Percentiles rank a stretch among this genome's conserved stretches.
Conservation (phyloP, 2,888 invertebrate genomes). For the Peribatodes rhomboidaria region DNA sequence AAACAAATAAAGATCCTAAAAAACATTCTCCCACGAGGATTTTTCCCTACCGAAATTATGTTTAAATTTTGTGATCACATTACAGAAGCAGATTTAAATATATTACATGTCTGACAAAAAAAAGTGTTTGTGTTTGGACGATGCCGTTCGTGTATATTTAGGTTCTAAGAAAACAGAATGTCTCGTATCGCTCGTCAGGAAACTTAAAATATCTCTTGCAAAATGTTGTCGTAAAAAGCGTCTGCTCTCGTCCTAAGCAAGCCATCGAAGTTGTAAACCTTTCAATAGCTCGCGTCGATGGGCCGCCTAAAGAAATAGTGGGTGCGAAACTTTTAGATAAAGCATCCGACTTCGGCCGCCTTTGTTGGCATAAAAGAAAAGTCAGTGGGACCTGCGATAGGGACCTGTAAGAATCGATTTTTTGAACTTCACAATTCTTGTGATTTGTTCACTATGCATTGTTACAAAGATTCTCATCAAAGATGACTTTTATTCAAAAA, state of each 20-base stretch:
- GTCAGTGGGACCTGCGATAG: neutral
- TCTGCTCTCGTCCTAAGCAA: slow-evolving; percentile 42
- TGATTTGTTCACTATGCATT: no score
- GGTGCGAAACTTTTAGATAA: slow-evolving; percentile 26
- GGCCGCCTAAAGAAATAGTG: slow-evolving; percentile 37
- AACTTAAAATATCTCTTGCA: slow-evolving; percentile 14
- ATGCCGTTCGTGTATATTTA: neutral
- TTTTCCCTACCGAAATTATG: no score
- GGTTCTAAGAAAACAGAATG: neutral
- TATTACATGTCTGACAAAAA: no score
- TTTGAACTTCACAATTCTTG: neutral
- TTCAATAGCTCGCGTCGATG: slow-evolving; percentile 34
- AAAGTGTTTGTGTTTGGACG: no score
- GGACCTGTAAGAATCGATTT: no score
- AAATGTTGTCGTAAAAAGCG: slow-evolving; percentile 40
- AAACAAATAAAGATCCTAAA: no score
- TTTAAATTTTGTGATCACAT: no score
- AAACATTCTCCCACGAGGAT: no score
- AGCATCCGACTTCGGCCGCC: slow-evolving; percentile 9
- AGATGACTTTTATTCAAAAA: no score
- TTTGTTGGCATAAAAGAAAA: neutral
- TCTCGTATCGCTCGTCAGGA: slow-evolving; percentile 5
- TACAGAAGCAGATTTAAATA: no score
- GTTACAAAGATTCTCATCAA: no score
- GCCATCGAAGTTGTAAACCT: slow-evolving; percentile 39